A percentile compares a stretch with the other conserved stretches of the same genome.
These are phyloP conservation scores for Drosophila pullipes DNA, from an alignment of 2,888 invertebrate genomes.

Conservation along the genomic window DNA sequence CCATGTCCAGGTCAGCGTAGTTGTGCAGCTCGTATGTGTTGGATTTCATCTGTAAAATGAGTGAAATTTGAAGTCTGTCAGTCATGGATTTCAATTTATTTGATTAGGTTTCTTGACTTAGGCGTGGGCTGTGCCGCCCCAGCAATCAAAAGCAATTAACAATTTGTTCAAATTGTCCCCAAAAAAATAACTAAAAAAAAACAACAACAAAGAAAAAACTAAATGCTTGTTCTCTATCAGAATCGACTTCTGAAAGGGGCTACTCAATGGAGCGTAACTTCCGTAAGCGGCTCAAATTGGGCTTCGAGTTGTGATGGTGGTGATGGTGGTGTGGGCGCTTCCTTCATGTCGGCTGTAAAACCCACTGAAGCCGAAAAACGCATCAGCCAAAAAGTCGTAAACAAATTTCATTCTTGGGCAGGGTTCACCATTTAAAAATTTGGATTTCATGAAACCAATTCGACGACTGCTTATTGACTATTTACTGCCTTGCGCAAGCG, in stretches of 20 bases:
- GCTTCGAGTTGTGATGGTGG: constrained; percentile 40
- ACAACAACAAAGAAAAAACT: not conserved
- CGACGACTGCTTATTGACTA: not conserved
- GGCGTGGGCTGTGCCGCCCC: constrained; percentile 59
- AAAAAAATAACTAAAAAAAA: constrained; percentile 29
- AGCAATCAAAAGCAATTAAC: constrained; percentile 73
- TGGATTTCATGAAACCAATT: constrained; percentile 40
- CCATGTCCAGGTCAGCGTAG: constrained; percentile 70
- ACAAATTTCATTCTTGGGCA: constrained; percentile 52
- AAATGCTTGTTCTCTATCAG: constrained; percentile 22
- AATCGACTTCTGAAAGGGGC: constrained; percentile 34
- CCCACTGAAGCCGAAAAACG: constrained; percentile 77
- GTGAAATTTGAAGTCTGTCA: constrained; percentile 40
- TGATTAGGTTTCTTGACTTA: constrained; percentile 13
- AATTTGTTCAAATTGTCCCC: constrained; percentile 62
- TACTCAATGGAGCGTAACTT: constrained; percentile 64
- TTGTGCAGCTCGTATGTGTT: constrained; percentile 75
- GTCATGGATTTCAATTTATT: constrained; percentile 25
- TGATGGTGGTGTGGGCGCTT: constrained; percentile 51
- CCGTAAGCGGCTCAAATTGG: constrained; percentile 68
- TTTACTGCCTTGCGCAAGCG: constrained; percentile 51
- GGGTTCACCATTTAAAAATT: constrained; percentile 49
- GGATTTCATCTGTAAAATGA: constrained; percentile 71
- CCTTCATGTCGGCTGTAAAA: constrained; percentile 63
- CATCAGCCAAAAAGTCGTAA: constrained; percentile 67